Base-by-base conservation (phyloP, 1,140 invertebrate genomes). In the Hyles euphorbiae region DNA sequence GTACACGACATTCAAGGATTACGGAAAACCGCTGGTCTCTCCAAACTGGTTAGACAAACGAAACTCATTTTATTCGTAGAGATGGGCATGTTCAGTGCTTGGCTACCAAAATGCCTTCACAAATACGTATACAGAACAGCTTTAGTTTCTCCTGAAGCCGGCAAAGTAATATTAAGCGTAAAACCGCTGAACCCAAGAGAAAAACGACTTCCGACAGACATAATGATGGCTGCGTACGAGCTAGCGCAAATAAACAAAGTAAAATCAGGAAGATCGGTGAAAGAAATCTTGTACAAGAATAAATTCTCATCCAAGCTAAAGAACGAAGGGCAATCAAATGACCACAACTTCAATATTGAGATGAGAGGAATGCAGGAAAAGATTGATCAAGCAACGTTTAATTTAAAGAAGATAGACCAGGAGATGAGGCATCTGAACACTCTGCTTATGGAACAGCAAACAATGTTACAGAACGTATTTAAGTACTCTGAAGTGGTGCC, bases 1-100 rank as follows among this genome's bases (percentile, higher is more conserved):
- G 93, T 94, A 1, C 91, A 92, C 47, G 92, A 94, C 74, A 93
- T 93, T 61, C 92, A 93, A 76, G 93, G 93, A 3, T 76, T 94
- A 2, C 82, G 93, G 12, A 93, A 93, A 76, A 93, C 93, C 8
- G 93, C 93, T 1, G 93, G 92, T 0, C 76, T 94, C 1, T 93
- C 92, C 0, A 93, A 93, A 65, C 81, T 94, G 0, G 92, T 94
- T 0, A 81, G 93, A 22, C 93, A 94, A 68, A 93, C 93, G 0
- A 92, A 94, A 57, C 74, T 94, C 11, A 93, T 94, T 51, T 81
- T 93, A 2, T 93, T 93, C 58, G 91, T 93, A 1, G 93, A 94
- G 74, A 90, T 92, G 85, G 91, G 92, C 7, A 79, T 93, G 65
- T 91, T 91, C 59, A 91, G 91, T 67, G 90, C 90, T 32, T 90